Percentiles rank a stretch among this genome's conserved stretches.
These are phyloP conservation scores for Myiotriccus ornatus DNA, from an alignment of 2,797 vertebrate species.

Conservation along the genomic window DNA sequence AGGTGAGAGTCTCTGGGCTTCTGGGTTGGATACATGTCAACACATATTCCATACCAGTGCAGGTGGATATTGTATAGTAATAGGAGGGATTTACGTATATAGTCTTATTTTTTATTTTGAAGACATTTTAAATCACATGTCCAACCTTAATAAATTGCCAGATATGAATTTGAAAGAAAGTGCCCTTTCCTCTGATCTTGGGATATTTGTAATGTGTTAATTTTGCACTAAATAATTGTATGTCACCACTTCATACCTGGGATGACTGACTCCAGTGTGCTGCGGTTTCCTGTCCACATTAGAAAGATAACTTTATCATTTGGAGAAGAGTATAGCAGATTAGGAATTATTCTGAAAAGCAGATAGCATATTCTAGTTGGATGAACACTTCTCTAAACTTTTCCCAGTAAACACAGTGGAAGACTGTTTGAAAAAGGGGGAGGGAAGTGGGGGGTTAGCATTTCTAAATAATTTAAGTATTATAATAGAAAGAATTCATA, in stretches of 20 bases:
- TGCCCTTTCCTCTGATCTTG: neutral
- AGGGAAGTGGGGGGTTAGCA: rapidly evolving
- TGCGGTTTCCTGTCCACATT: neutral
- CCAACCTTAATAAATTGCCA: neutral
- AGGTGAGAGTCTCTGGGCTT: constrained; percentile 69
- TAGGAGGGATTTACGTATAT: neutral
- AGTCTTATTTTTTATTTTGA: neutral
- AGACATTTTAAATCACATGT: neutral
- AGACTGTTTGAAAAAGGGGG: neutral
- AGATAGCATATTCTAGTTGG: neutral
- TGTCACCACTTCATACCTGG: neutral
- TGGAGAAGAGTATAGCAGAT: neutral
- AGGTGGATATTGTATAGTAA: neutral
- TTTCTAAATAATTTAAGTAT: neutral
- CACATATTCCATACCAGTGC: no score
- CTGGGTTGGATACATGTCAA: neutral
- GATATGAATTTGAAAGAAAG: neutral
- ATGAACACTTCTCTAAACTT: neutral
- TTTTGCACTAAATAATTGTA: neutral
- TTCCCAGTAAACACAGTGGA: neutral
- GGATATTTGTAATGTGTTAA: neutral
- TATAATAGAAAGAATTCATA: neutral
- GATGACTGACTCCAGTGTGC: neutral
- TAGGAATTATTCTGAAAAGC: neutral
- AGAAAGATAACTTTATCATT: neutral